phyloP scores from a whole-genome alignment of 2,797 vertebrate species.

The Poecilia wingei region DNA sequence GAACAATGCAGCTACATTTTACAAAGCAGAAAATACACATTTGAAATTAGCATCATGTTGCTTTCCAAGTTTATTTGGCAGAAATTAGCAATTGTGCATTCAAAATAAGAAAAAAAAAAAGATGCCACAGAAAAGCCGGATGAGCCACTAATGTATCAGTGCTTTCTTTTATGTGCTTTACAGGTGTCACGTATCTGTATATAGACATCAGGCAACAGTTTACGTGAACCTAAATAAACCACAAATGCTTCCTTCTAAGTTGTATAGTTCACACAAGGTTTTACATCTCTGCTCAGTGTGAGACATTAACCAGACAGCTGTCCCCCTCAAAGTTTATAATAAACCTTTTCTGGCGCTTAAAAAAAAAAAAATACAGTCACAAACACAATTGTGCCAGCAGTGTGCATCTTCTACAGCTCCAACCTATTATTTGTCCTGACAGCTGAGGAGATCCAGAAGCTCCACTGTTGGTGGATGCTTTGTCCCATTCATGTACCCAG shows the following conservation, averaged over 20 bases:
- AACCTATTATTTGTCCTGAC: slow-evolving; percentile 40
- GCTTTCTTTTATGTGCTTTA: slow-evolving; percentile 17
- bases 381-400: slow-evolving; percentile 50
- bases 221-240: slow-evolving; percentile 68
- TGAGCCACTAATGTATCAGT: not conserved
- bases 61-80: not conserved
- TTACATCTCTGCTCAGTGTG: slow-evolving; percentile 9
- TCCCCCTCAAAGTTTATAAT: slow-evolving; percentile 52
- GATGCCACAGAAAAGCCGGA: not conserved
- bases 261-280: slow-evolving; percentile 56
- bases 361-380: slow-evolving; percentile 47
- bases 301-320: slow-evolving; percentile 60
- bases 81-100: not conserved
- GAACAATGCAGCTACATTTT: slow-evolving; percentile 11
- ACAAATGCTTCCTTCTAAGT: slow-evolving; percentile 43
- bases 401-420: slow-evolving; percentile 46
- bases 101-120: not conserved
- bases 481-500: slow-evolving; percentile 36
- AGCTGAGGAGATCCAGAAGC: slow-evolving; percentile 67
- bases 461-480: slow-evolving; percentile 35
- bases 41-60: not conserved
- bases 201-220: slow-evolving; percentile 60
- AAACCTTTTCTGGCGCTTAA: slow-evolving; percentile 45
- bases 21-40: slow-evolving; percentile 5
- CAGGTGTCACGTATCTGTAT: slow-evolving; percentile 60